Evolutionary conservation across 2,797 vertebrate genomes (phyloP), one percentile per base, ranked within the genome.

Genomic region (Arrhamphus sclerolepis): DNA sequence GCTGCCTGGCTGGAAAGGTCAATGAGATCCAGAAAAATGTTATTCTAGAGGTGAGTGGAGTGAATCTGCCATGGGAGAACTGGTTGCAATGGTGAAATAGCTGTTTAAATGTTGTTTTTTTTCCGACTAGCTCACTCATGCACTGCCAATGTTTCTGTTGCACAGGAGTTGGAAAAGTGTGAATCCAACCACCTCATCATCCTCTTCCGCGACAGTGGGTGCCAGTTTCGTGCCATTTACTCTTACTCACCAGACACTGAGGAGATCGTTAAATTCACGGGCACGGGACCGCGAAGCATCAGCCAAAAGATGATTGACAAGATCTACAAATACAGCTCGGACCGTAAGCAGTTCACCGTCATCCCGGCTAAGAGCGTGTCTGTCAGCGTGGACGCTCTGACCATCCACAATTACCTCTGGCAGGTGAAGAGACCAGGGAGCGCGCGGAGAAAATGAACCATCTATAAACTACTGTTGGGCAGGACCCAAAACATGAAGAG

Each of bases 171-270:
- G 69, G 97, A 99, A 83, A 98, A 95, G 75, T 97, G 95, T 0
- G 97, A 98, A n/a, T 96, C 96, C 78, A 98, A 99, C 84, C 97
- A 99, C 91, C 95, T 97, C 84, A 96, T 99, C 89, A 97, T 99
- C 61, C 82, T 99, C 61, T 99, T 99, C 86, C 96, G 98, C 0
- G 98, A 98, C 3, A 94, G 96, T 0, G 97, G 97, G 48, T 99
- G 98, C 87, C 96, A 97, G 91, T 99, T 97, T 77, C 85, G 98
- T 58, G 96, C 92, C 8, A 93, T 99, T 66, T 99, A 99, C 79
- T 95, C 94, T 3, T 99, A 94, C 85, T 93, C 94, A 3, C 97
- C 97, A 0, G 97, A 99, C 75, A 95, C 94, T 0, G 97, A 98
- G 62, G 97, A 98, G 62, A 96, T 99, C 80, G 82, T 89, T 83